Base-by-base conservation (phyloP, 2,888 invertebrate genomes). In the Lithophane socia region DNA sequence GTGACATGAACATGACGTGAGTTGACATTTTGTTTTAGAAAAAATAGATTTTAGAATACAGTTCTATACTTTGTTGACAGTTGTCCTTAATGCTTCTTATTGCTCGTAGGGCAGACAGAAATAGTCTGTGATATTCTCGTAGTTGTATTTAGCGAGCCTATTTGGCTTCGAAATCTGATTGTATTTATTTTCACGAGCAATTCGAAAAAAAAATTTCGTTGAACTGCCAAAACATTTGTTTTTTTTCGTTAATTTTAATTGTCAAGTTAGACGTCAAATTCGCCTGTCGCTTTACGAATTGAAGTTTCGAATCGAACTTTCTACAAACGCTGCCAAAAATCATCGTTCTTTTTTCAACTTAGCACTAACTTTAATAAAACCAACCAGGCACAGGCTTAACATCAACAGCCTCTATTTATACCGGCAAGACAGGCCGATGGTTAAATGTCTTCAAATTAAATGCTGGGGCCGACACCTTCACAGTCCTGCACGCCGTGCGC, bases 381-480 rank as follows among this genome's bases (percentile, higher is more conserved):
- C 56, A 83, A 71, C 47, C 52, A 76, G 60, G 72, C 81, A 71
- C 70, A 84, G 77, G 75, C 70, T 77, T 79, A 84, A 71, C 67
- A 80, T 80, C 80, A 80, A 82, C 82, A 82, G 86, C 82, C 87
- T 84, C 87, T 87, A 82, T 84, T 86, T 76, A 87, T 83, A 87
- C 82, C 80, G 79, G 65, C 79, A 83, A 87, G 85, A 83, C 84
- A 83, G 77, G 63, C 73, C 79, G 79, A 83, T 87, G 85, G 71
- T 82, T 82, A 80, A 85, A 84, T 83, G 80, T 88, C 86, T 88
- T 90, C 86, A 89, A 92, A 90, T 89, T 90, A 89, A 88, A 90
- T 90, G 91, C 88, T 87, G 90, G 92, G 91, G 90, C 91, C 90
- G 88, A 94, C 93, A 94, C 96, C 95, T 96, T 95, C 95, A 92